Percentiles rank a stretch among this genome's conserved stretches.
Evolutionary conservation across 2,888 invertebrate genomes (phyloP).

Genomic region (Zygaena filipendulae): DNA sequence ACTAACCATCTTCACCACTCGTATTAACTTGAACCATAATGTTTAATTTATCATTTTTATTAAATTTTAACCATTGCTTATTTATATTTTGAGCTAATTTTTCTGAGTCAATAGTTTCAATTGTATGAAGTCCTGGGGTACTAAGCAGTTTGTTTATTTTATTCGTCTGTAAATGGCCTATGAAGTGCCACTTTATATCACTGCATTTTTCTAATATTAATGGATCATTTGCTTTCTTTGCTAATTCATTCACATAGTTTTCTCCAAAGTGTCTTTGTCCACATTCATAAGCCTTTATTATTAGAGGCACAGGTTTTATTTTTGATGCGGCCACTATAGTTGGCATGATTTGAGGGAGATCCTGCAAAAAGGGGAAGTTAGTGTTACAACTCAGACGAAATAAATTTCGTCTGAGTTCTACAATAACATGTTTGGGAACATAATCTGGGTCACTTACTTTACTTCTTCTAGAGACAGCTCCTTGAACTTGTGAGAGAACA

Average conservation of each 20-base stretch:
- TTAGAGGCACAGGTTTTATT: conserved; percentile 83
- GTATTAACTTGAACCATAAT: conserved; percentile 97
- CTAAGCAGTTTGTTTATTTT: conserved; percentile 87
- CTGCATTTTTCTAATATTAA: conserved; percentile 81
- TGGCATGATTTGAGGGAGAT: conserved; percentile 68
- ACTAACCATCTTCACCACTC: conserved; percentile 91
- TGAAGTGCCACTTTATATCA: conserved; percentile 97
- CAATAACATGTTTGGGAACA: too few species aligned
- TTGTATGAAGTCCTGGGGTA: conserved; percentile 81
- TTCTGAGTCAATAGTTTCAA: conserved; percentile 90
- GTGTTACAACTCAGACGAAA: too few species aligned
- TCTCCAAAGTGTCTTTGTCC: conserved; percentile 97
- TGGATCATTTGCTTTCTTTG: conserved; percentile 79
- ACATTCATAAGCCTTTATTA: conserved; percentile 85
- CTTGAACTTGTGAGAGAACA: conserved; percentile 70
- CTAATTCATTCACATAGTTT: conserved; percentile 93
- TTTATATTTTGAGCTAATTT: conserved; percentile 86
- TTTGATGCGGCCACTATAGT: conserved; percentile 94
- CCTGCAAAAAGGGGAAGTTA: too few species aligned
- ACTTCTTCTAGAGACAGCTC: conserved; percentile 63
- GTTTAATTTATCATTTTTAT: conserved; percentile 73
- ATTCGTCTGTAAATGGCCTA: conserved; percentile 94
- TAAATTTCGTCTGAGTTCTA: too few species aligned
- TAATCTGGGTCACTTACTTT: too few species aligned
- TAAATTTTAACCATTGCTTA: conserved; percentile 75